Evolutionary conservation across 2,888 invertebrate species (phyloP).

Genomic region (Lepidochrysops patricia): DNA sequence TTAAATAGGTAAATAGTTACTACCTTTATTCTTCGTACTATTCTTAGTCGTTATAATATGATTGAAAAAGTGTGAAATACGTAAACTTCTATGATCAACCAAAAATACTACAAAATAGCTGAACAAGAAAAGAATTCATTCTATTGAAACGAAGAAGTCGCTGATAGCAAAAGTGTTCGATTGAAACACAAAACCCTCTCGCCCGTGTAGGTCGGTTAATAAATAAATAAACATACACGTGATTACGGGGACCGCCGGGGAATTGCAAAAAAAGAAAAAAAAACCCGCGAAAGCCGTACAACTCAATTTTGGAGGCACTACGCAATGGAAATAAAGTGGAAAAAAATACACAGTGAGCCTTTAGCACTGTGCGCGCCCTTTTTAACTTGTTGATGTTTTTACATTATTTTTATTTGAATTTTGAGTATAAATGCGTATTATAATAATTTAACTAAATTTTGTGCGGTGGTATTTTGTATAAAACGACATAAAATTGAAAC

Average conservation of each 20-base stretch:
- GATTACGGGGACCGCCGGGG: conserved; percentile 64
- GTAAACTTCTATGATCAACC: too few relatives aligned
- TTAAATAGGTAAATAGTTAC: too few relatives aligned
- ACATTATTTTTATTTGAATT: neutral
- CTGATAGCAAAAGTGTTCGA: conserved; percentile 2
- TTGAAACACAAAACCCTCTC: conserved; percentile 18
- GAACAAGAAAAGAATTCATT: neutral
- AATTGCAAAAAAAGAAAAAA: conserved; percentile 48
- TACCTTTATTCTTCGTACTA: too few relatives aligned
- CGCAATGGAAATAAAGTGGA: conserved; percentile 55
- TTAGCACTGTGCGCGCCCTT: conserved; percentile 38
- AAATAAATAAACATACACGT: conserved; percentile 64
- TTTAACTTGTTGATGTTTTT: neutral
- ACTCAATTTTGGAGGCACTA: conserved; percentile 71
- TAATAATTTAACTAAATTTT: too few relatives aligned
- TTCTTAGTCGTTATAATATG: too few relatives aligned
- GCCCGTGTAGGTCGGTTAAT: conserved; percentile 39
- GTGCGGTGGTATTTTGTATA: too few relatives aligned
- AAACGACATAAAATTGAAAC: too few relatives aligned
- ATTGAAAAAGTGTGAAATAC: too few relatives aligned
- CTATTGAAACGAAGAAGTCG: neutral
- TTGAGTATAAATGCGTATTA: too few relatives aligned
- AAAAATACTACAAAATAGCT: neutral
- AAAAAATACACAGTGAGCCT: conserved; percentile 45
- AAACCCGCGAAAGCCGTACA: conserved; percentile 55